Conservation (phyloP, 2,113 vertebrate species). For the Ageneiosus marmoratus region DNA sequence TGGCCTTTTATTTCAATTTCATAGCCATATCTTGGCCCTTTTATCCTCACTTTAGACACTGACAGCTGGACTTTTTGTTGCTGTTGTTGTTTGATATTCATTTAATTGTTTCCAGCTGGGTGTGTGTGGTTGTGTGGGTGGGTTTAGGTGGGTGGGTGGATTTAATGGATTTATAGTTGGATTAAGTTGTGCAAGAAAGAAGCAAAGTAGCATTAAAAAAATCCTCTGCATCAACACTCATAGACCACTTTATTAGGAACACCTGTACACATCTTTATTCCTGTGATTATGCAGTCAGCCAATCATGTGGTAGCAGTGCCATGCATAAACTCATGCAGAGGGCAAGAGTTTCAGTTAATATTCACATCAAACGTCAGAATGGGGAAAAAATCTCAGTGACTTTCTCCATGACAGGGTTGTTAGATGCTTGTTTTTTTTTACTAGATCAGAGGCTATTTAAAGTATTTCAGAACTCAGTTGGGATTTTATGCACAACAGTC, state of each 20-base stretch:
- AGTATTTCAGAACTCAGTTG: not conserved
- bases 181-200: slow-evolving; percentile 69
- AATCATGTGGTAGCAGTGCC: not conserved
- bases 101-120: not conserved
- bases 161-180: slow-evolving; percentile 65
- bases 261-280: not conserved
- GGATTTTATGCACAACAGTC: not conserved
- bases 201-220: slow-evolving; percentile 48
- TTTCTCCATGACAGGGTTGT: not conserved
- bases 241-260: too few species aligned
- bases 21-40: slow-evolving; percentile 62
- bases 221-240: not conserved
- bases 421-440: too few species aligned
- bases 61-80: slow-evolving; percentile 42
- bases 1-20: slow-evolving; percentile 43
- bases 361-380: not conserved
- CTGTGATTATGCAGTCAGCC: not conserved
- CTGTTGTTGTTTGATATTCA: slow-evolving; percentile 11
- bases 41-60: slow-evolving; percentile 64
- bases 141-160: slow-evolving; percentile 55
- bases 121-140: slow-evolving; percentile 61
- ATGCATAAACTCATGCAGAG: not conserved
- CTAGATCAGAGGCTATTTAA: too few species aligned
- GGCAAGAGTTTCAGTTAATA: not conserved
- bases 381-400: not conserved